A percentile compares a stretch with the other conserved stretches of the same genome.
These are phyloP conservation scores for Helogale parvula DNA, from an alignment of 2,113 vertebrate genomes.

Conservation along the genomic window DNA sequence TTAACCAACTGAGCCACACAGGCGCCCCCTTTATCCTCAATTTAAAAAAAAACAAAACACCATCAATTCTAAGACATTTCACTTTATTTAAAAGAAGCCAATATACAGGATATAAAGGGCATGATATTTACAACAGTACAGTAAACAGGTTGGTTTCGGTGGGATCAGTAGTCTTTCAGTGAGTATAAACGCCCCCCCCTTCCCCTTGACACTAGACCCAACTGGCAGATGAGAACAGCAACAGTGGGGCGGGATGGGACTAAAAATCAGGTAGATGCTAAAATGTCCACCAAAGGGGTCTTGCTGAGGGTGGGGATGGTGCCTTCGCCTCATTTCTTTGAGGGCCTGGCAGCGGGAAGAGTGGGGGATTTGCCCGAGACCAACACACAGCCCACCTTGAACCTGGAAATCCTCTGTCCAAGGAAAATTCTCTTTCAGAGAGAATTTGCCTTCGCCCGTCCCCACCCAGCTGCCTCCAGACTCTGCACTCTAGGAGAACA, in stretches of 20 bases:
- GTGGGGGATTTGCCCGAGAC: not conserved
- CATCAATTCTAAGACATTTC: conserved; percentile 76
- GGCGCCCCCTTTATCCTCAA: too few species aligned
- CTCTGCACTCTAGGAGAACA: not conserved
- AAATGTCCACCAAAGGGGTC: not conserved
- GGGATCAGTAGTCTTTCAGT: conserved; percentile 82
- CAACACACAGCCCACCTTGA: not conserved
- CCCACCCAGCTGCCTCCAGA: not conserved
- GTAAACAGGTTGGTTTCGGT: conserved; percentile 83
- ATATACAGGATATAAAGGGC: conserved; percentile 90
- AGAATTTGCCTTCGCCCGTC: not conserved
- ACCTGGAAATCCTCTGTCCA: not conserved
- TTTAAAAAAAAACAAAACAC: not conserved
- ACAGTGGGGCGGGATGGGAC: not conserved
- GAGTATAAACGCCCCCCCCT: conserved; percentile 61
- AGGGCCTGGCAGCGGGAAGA: not conserved
- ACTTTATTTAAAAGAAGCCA: conserved; percentile 86
- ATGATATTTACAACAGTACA: conserved; percentile 86
- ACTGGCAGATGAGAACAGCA: conserved; percentile 59
- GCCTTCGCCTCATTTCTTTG: not conserved
- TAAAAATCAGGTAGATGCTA: conserved; percentile 62
- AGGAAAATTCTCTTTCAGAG: not conserved
- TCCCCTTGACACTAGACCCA: conserved; percentile 47
- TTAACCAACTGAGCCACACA: too few species aligned
- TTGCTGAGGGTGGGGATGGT: not conserved